A percentile compares a stretch with the other conserved stretches of the same genome.
Evolutionary conservation across 2,888 invertebrate genomes (phyloP).

Genomic region (Cephus rjabovi): DNA sequence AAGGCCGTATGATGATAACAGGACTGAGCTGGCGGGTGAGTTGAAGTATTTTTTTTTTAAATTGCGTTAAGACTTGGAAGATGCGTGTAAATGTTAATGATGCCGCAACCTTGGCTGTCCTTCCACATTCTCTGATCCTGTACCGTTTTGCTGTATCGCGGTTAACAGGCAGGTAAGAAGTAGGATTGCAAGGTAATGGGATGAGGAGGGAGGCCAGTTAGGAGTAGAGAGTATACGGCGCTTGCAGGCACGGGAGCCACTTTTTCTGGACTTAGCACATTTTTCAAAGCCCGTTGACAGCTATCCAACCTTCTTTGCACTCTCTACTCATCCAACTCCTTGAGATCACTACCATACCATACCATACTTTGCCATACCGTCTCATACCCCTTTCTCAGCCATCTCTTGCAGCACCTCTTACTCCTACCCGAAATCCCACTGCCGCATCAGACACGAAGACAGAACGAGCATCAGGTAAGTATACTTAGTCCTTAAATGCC

Average conservation of each 20-base stretch:
- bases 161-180: conserved; percentile 57
- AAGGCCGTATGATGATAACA: background rate
- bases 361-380: conserved; percentile 23
- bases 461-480: background rate
- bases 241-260: conserved; percentile 52
- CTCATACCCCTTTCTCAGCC: conserved; percentile 18
- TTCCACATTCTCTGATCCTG: conserved; percentile 59
- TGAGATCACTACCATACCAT: conserved; percentile 14
- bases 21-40: background rate
- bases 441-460: background rate
- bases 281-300: conserved; percentile 61
- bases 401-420: conserved; percentile 28
- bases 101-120: conserved; percentile 52
- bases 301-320: conserved; percentile 46
- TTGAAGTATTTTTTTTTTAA: background rate
- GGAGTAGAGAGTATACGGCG: conserved; percentile 42
- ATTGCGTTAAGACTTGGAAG: conserved; percentile 10
- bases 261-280: conserved; percentile 61
- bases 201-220: conserved; percentile 18
- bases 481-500: background rate
- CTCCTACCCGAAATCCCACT: conserved; percentile 27
- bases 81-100: conserved; percentile 58
- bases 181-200: conserved; percentile 51
- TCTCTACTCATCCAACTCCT: conserved; percentile 21
- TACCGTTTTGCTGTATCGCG: conserved; percentile 57